Base-by-base conservation (phyloP, 2,113 vertebrate genomes). In the Seriola rivoliana region DNA sequence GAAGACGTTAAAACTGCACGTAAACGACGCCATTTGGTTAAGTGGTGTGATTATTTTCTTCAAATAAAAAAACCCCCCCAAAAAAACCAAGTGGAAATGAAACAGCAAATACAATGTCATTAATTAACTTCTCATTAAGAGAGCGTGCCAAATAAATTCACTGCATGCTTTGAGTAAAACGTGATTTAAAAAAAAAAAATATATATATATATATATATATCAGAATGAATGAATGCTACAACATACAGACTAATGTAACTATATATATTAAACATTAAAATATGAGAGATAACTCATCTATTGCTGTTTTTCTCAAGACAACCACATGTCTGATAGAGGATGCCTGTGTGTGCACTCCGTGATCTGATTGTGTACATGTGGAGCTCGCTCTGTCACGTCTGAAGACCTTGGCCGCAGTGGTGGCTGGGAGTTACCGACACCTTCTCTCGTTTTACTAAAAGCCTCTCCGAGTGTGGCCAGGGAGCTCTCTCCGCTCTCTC, bases 401-500 rank as follows among this genome's bases (percentile, higher is more conserved):
- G 78, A 78, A 82, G 79, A 34, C 66, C 66, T 86, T 88, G 80
- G 89, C 87, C 69, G 82, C 70, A 88, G 91, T 84, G 90, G 85
- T 29, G 84, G 84, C 88, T 80, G 93, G 93, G 91, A 95, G 94
- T 89, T 91, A 84, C 89, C 85, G 68, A 94, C 93, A 93, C 94
- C 93, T 93, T 93, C 88, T 85, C 84, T 82, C 46, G 25, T 65
- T 16, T 60, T 75, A 80, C 72, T 74, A 44, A 82, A 69, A 76
- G 81, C 91, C 85, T 16, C 80, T 16, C 80, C 3, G 94, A 93
- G 96, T 96, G 96, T 95, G 96, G 94, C 94, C 95, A 84, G 90
- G 77, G 77, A 82, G 89, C 77, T 50, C 40, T 66, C 83, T 58
- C 78, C 76, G 89, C 85, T 79, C 72, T 50, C 40, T 66, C 58